Conservation (phyloP, 2,113 vertebrate genomes). For the Dendrocopos noguchii region DNA sequence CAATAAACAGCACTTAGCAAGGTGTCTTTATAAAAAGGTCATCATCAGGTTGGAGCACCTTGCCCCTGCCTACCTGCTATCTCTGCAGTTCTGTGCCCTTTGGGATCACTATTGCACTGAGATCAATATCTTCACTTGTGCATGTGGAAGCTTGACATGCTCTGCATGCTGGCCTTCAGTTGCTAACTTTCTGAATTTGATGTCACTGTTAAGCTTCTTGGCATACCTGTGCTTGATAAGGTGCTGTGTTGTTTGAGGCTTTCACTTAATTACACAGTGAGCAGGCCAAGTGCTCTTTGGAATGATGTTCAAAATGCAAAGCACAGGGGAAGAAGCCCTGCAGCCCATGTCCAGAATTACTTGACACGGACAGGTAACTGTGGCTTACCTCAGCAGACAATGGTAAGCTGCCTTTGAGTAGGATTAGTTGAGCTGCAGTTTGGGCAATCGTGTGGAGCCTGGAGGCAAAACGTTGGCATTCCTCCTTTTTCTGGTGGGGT, state of each 20-base stretch:
- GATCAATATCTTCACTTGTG: neutral
- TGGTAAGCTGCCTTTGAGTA: neutral
- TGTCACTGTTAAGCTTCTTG: neutral
- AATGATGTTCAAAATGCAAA: neutral
- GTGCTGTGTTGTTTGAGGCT: neutral
- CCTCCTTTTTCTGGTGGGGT: neutral
- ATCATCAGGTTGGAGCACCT: neutral
- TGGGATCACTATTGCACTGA: neutral
- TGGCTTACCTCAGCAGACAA: neutral
- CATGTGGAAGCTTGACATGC: neutral
- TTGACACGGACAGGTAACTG: neutral
- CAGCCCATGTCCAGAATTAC: neutral
- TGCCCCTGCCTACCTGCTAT: neutral
- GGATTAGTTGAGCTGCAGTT: neutral
- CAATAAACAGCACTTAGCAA: neutral
- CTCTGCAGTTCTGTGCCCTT: slow-evolving; percentile 1
- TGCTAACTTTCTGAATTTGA: neutral
- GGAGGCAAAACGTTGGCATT: neutral
- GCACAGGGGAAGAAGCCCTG: neutral
- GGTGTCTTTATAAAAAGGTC: neutral
- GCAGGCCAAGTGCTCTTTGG: neutral
- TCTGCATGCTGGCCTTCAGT: neutral
- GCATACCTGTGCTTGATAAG: neutral
- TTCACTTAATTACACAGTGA: neutral
- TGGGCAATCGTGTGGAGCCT: neutral